These are phyloP conservation scores for Emydoidea blandingii DNA, from an alignment of 2,797 vertebrate species.

Conservation along the genomic window DNA sequence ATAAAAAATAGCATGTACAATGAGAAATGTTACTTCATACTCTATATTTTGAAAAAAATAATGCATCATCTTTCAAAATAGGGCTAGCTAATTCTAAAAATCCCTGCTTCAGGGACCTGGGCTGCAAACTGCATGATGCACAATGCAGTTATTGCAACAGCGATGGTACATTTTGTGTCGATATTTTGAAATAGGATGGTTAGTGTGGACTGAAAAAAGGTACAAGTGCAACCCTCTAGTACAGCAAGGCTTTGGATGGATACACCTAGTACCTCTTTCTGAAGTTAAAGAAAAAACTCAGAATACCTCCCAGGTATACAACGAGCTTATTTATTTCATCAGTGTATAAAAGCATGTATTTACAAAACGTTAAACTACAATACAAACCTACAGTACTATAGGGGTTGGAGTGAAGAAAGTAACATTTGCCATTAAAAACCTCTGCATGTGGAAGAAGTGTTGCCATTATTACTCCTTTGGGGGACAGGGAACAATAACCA, in stretches of 20 bases:
- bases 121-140: background rate
- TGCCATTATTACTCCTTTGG: background rate
- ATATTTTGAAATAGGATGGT: background rate
- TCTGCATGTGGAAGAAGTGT: background rate
- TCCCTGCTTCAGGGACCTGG: too few species aligned
- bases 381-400: background rate
- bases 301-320: background rate
- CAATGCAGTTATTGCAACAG: fast-evolving
- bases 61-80: too few species aligned
- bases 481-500: background rate
- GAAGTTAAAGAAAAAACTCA: background rate
- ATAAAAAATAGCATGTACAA: background rate
- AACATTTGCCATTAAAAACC: background rate
- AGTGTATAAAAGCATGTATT: background rate
- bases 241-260: background rate
- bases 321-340: background rate
- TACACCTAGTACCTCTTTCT: background rate
- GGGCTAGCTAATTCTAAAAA: too few species aligned
- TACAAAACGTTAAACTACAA: background rate
- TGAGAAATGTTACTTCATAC: background rate
- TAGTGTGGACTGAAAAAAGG: background rate
- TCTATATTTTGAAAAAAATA: too few species aligned
- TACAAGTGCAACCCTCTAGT: background rate
- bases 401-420: background rate
- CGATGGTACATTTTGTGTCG: fast-evolving